These are phyloP conservation scores for Felis chaus DNA, from an alignment of 2,113 vertebrate species.

Conservation along the genomic window DNA sequence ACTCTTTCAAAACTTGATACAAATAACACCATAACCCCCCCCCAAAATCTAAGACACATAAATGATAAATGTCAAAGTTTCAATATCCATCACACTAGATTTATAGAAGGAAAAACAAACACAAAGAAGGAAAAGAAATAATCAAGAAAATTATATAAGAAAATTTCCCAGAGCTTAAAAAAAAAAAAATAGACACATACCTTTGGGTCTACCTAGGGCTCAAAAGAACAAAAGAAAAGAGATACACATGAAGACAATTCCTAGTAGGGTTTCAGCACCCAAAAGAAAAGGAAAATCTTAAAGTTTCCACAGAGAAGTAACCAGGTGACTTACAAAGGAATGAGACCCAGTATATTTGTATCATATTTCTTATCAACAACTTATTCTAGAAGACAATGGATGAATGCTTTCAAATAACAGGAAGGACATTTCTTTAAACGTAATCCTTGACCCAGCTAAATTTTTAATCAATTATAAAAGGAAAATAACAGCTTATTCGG, in stretches of 20 bases:
- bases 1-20: neutral
- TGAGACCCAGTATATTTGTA: neutral
- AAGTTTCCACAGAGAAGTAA: conserved; percentile 11
- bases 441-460: neutral
- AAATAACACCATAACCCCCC: neutral
- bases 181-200: neutral
- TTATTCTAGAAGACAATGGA: neutral
- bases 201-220: neutral
- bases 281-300: neutral
- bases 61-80: neutral
- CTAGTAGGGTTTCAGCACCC: neutral
- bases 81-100: neutral
- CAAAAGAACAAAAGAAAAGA: neutral
- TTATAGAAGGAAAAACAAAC: neutral
- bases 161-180: neutral
- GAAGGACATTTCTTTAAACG: neutral
- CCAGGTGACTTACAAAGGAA: neutral
- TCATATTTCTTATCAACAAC: neutral
- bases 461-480: neutral
- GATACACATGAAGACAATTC: neutral
- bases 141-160: neutral
- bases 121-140: neutral
- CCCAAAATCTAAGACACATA: neutral
- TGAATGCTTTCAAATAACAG: neutral
- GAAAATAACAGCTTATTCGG: neutral